Evolutionary conservation across 2,113 vertebrate species (phyloP).

Genomic region (Dolichotis patagonum): DNA sequence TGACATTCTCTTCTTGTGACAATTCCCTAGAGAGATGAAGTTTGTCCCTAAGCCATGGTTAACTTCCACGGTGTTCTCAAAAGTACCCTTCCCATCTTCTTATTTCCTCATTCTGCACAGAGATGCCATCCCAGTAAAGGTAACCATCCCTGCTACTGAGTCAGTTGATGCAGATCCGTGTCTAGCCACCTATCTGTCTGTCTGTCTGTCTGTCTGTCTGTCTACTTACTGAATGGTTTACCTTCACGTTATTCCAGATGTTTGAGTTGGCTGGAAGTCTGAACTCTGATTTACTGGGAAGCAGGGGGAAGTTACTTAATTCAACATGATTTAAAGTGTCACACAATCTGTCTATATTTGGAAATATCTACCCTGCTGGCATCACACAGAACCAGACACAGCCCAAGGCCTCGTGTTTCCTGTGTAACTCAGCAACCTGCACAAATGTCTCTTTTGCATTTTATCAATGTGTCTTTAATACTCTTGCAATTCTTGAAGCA

Average conservation of each 20-base stretch:
- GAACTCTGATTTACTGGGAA: slow-evolving; percentile 40
- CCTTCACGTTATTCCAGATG: slow-evolving; percentile 46
- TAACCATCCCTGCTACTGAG: neutral
- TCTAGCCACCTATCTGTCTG: neutral
- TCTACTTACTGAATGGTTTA: slow-evolving; percentile 20
- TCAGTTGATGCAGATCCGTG: neutral
- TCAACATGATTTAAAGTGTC: slow-evolving; percentile 55
- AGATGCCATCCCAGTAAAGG: neutral
- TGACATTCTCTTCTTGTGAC: neutral
- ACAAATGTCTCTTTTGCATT: slow-evolving; percentile 73
- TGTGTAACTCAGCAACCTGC: slow-evolving; percentile 74
- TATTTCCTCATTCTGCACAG: neutral
- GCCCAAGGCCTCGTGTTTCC: slow-evolving; percentile 71
- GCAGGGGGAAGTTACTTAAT: slow-evolving; percentile 53
- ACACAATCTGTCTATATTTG: slow-evolving; percentile 70
- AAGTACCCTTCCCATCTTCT: neutral
- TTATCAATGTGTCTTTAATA: slow-evolving; percentile 72
- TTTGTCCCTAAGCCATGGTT: neutral
- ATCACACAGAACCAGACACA: slow-evolving; percentile 65
- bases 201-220: neutral
- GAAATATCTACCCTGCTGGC: slow-evolving; percentile 59
- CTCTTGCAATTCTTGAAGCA: slow-evolving; percentile 58
- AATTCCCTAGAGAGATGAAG: neutral
- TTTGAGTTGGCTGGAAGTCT: slow-evolving; percentile 43
- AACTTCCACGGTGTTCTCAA: neutral